Percentiles rank a stretch among this genome's conserved stretches.
Conservation (phyloP, 1,140 invertebrate genomes). For the Ceratitis capitata region DNA sequence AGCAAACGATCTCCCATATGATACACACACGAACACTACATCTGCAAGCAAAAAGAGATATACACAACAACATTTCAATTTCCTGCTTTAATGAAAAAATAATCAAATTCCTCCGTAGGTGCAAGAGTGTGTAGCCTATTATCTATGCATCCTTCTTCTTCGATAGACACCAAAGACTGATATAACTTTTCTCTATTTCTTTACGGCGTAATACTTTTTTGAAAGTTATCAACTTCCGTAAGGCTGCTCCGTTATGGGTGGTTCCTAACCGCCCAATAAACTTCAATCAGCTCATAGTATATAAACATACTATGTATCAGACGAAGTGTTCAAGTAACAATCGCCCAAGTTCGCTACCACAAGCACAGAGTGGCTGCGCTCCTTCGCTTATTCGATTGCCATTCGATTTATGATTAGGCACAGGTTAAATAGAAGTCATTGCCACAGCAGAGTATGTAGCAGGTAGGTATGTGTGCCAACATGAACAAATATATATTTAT, state of each 20-base stretch:
- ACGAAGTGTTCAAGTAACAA: not conserved
- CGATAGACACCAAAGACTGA: not conserved
- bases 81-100: conserved; percentile 1
- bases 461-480: not conserved
- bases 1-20: no score
- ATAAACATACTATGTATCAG: no score
- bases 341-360: not conserved
- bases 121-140: no score
- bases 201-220: not conserved
- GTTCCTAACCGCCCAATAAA: not conserved
- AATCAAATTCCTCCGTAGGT: not conserved
- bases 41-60: no score
- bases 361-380: not conserved
- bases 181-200: not conserved
- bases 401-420: conserved; percentile 6
- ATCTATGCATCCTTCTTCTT: no score
- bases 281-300: not conserved
- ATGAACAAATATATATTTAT: not conserved
- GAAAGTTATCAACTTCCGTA: not conserved
- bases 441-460: no score
- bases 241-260: not conserved
- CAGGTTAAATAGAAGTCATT: conserved; percentile 8
- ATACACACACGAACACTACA: no score
- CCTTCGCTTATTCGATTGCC: not conserved
- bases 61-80: not conserved